Base-by-base conservation (phyloP, 2,888 invertebrate species). In the Melanostoma scalare region DNA sequence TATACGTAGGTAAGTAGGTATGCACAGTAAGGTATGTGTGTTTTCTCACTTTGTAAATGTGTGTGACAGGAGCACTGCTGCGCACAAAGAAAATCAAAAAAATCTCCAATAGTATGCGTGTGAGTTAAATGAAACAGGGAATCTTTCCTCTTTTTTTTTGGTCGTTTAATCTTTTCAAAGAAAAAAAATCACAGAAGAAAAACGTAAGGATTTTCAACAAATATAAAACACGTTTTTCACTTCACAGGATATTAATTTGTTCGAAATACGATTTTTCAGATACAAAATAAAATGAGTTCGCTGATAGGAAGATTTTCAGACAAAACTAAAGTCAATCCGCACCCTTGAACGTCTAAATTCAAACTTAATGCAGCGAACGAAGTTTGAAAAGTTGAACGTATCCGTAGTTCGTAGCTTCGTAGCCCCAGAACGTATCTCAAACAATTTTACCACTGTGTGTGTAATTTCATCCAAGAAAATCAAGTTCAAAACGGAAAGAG, bases 311-410 rank as follows among this genome's bases (percentile, higher is more conserved):
- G 20, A 20, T 20, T 20, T 20, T 20, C 20, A 20, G 74, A 67
- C 67, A 61, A 79, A 84, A 84, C 67, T 71, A 46, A 79, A 84
- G 74, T 74, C 74, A 84, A 84, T 84, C 84, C 84, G 79, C 84
- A 84, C 84, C 79, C 84, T 84, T 79, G 84, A 84, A 84, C 84
- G 84, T 74, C 74, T 71, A 84, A 79, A 84, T 79, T 79, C 84
- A 84, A 84, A 84, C 84, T 79, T 79, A 79, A 79, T 75, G 73
- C 79, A 84, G n/a, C 75, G 48, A 75, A 42, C 69, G 30, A 71
- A 79, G 79, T 84, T 79, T 84, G 84, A 84, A 67, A 79, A 75
- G 84, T 78, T 74, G 69, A 84, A 80, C 63, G 56, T 79, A 74
- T 61, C 61, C 53, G 55, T 20, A 20, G 35, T 53, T 8, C 35